These are phyloP conservation scores for Anneissia japonica DNA, from an alignment of 35 echinoderm and acorn worm genomes.

Conservation along the genomic window DNA sequence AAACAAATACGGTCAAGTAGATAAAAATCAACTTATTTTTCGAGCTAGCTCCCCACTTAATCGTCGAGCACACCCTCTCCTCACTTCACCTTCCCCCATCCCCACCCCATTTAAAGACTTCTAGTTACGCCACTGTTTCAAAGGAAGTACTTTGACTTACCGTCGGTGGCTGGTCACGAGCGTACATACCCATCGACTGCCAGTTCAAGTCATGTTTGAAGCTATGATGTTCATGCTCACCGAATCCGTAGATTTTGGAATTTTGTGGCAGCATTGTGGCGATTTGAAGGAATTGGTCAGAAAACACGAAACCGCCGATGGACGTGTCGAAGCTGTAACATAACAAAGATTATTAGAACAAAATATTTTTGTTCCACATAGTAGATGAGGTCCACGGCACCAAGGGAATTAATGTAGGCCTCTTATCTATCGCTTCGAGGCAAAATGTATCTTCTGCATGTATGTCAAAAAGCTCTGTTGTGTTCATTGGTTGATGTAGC, in stretches of 20 bases:
- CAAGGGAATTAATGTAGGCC: neutral
- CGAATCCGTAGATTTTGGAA: slow-evolving; percentile 65
- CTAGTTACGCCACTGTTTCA: too few species aligned
- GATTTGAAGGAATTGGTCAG: slow-evolving; percentile 75
- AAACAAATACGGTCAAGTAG: too few species aligned
- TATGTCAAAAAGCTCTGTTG: too few species aligned
- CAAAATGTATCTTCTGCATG: too few species aligned
- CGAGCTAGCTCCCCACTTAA: too few species aligned
- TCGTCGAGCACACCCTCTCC: too few species aligned
- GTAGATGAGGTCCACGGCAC: neutral
- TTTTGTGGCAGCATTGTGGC: slow-evolving; percentile 56
- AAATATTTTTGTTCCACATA: neutral
- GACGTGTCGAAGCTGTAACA: slow-evolving; percentile 70
- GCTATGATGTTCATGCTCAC: slow-evolving; percentile 79
- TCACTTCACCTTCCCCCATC: too few species aligned
- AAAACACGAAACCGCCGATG: slow-evolving; percentile 74
- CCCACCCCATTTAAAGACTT: too few species aligned
- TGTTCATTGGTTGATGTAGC: too few species aligned
- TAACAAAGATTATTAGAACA: neutral
- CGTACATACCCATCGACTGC: slow-evolving; percentile 69
- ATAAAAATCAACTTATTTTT: too few species aligned
- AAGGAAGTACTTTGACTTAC: slow-evolving; percentile 57
- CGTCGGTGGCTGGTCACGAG: slow-evolving; percentile 66
- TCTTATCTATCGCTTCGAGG: too few species aligned
- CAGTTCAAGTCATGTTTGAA: slow-evolving; percentile 81